Base-by-base conservation (phyloP, 1,140 invertebrate genomes). In the Aleiodes sp. region DNA sequence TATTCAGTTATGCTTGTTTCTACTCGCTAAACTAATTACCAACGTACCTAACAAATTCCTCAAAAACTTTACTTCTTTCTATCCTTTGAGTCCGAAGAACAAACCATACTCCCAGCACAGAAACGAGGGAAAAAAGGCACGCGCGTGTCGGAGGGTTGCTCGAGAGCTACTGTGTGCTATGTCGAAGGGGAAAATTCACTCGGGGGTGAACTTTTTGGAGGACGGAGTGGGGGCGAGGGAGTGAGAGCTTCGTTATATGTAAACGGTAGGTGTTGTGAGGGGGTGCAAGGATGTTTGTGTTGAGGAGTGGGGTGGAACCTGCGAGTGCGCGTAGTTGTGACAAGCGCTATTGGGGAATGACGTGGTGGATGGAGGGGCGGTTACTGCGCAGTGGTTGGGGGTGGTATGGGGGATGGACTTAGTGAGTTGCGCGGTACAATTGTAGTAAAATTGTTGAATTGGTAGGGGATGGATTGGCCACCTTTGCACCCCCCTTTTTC, bases 81-180 rank as follows among this genome's bases (percentile, higher is more conserved):
- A 52, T 35, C 31, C 31, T 6, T 35, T 24, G 21, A 24, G 46
- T 21, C 10, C 9, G 26, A 52, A 52, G 0, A 24, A 24, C 4
- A 52, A 24, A 6, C 46, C 19, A 21, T 31, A 31, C 61, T 65
- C 52, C 37, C 57, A 10, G 12, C 31, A 41, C 33, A 12, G 16
- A 43, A 6, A 59, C 2, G n/a, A 6, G 12, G 56, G 28, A 59
- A 59, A 59, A 59, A 59, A 16, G 33, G 10, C 52, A 68, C 68
- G 70, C 72, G 75, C 75, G 74, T 73, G 46, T 78, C 77, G 77
- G 72, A 67, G 73, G 76, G 78, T 75, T 80, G 80, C 82, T 80
- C 82, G 80, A 76, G 77, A 85, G 83, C 84, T 85, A 86, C 84
- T 85, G 84, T 73, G 68, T 83, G 76, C 80, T 85, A 82, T 84